Evolutionary conservation across 2,888 invertebrate species (phyloP), one percentile per base, ranked within the genome.

Genomic region (Euplagia quadripunctaria): DNA sequence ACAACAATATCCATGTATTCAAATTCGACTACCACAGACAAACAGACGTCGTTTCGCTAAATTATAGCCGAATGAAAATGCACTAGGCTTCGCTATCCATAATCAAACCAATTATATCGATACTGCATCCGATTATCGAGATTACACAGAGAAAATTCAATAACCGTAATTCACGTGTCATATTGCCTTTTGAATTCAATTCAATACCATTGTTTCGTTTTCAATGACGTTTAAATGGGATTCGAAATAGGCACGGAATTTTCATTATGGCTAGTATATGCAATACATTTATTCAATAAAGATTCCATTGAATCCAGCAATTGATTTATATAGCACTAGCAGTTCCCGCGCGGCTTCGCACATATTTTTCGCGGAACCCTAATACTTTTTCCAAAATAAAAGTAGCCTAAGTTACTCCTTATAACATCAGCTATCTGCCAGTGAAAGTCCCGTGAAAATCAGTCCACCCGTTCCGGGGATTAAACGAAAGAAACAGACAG

Each of bases 81-180:
- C 31, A 61, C 61, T 0, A 20, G 46, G 51, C 41, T 51, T 41
- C 61, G 6, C 31, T 61, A 68, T 31, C 74, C 61, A 69, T 66
- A 69, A 17, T 74, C 64, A 70, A 75, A 79, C 61, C 72, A 67
- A 71, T 68, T 9, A 65, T 68, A 76, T 75, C 66, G 72, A 78
- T 73, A 20, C 65, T 72, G 71, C 63, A 79, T 79, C 55, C 64
- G 79, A 83, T 75, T 80, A 80, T 74, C 69, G 68, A 55, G 72
- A 78, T 82, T 78, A 66, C 31, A 66, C 17, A 41, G 51, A 41
- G 31, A 66, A 66, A 41, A 78, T 74, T 82, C 82, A 67, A 77
- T 67, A 69, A 82, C 69, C 43, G 69, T 46, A 58, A 64, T 46
- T 58, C 41, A 51, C 55, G 31, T 76, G 58, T 63, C 66, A 46